Conservation (phyloP, 2,113 vertebrate genomes). For the Elephantulus edwardii region DNA sequence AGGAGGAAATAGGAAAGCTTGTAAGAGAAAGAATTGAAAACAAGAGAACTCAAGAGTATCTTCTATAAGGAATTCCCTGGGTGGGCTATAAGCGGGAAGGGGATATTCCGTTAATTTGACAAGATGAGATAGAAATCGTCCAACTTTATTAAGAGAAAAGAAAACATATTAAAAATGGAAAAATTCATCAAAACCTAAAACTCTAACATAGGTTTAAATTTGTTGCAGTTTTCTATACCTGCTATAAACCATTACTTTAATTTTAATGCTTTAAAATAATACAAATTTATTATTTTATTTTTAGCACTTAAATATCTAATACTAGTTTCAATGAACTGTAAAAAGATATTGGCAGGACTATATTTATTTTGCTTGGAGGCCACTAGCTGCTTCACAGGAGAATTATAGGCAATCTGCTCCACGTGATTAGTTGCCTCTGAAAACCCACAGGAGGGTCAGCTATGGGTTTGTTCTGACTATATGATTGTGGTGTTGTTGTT, state of each 20-base stretch:
- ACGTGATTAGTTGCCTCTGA: too few species aligned
- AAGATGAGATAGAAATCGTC: background rate
- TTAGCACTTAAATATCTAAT: background rate
- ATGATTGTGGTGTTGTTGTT: too few species aligned
- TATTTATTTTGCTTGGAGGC: too few species aligned
- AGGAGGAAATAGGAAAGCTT: background rate
- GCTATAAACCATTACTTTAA: background rate
- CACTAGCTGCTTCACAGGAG: too few species aligned
- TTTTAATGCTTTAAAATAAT: background rate
- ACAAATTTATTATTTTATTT: background rate
- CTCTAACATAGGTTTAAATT: background rate
- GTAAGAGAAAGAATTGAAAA: background rate
- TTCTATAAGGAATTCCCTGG: background rate
- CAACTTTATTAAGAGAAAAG: background rate
- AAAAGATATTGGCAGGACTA: too few species aligned
- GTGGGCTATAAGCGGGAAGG: background rate
- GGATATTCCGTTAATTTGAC: background rate
- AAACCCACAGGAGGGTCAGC: too few species aligned
- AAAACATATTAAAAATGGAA: background rate
- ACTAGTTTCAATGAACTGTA: background rate
- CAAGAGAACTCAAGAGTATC: background rate
- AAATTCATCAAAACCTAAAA: background rate
- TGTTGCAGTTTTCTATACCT: background rate
- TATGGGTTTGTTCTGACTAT: too few species aligned
- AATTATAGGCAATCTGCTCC: too few species aligned